Conservation (phyloP, 2,113 vertebrate species). For the Perca fluviatilis region DNA sequence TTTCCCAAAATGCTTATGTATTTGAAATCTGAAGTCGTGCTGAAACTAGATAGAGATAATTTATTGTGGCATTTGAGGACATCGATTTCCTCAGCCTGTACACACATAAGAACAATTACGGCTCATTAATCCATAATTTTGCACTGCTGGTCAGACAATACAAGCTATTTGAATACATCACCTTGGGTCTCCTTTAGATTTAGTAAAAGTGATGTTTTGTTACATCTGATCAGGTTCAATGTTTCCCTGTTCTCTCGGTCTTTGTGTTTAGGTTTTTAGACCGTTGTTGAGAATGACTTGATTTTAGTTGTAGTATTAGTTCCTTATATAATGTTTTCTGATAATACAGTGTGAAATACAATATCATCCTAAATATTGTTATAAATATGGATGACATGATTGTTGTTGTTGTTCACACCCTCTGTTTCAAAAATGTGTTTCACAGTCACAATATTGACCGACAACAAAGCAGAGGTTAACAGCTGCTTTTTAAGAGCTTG, state of each 20-base stretch:
- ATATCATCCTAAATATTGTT: neutral
- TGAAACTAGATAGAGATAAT: neutral
- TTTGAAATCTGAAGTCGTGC: neutral
- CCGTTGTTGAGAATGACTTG: neutral
- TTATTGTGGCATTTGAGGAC: too few species aligned
- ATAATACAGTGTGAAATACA: neutral
- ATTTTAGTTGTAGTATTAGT: neutral
- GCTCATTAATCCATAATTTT: neutral
- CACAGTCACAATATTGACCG: constrained; percentile 3
- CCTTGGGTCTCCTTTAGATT: neutral
- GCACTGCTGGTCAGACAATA: neutral
- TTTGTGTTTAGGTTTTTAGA: neutral
- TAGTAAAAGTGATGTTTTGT: neutral
- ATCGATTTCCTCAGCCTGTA: too few species aligned
- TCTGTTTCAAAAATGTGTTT: constrained; percentile 2
- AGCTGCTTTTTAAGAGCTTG: constrained; percentile 23
- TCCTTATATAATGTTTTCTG: neutral
- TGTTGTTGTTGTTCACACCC: neutral
- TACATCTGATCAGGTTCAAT: neutral
- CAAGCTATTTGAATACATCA: neutral
- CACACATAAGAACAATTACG: too few species aligned
- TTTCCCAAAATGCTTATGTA: neutral
- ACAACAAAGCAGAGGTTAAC: constrained; percentile 42
- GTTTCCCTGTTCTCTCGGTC: too few species aligned
- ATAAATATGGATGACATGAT: neutral